Evolutionary conservation across 1,140 invertebrate species (phyloP).

Genomic region (Luehdorfia chinensis): DNA sequence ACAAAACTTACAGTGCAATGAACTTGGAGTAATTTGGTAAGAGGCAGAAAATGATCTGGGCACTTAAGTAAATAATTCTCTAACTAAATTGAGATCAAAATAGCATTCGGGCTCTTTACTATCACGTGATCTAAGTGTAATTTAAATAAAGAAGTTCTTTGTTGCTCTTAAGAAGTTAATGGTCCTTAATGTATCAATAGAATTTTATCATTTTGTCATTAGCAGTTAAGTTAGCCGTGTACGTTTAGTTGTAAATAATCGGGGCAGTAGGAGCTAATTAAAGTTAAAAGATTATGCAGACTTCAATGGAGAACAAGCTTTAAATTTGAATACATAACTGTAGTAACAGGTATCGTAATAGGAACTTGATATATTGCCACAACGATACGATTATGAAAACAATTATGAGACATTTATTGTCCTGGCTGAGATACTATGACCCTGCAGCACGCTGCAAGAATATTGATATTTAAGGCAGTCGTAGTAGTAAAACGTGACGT

Average conservation of each 20-base stretch:
- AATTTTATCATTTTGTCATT: constrained; percentile 17
- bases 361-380: constrained; percentile 13
- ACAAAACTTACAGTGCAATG: constrained; percentile 65
- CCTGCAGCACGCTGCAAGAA: constrained; percentile 19
- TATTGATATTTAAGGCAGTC: constrained; percentile 40
- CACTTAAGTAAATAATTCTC: constrained; percentile 49
- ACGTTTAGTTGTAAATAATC: too few species aligned
- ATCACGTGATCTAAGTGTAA: constrained; percentile 31
- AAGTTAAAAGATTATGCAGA: too few species aligned
- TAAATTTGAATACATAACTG: too few species aligned
- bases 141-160: constrained; percentile 21
- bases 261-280: too few species aligned
- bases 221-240: not conserved
- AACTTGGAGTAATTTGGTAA: constrained; percentile 66
- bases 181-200: constrained; percentile 15
- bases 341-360: constrained; percentile 4
- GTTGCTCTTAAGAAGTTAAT: constrained; percentile 5
- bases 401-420: constrained; percentile 17
- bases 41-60: constrained; percentile 51
- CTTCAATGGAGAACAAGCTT: too few species aligned
- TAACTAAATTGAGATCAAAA: constrained; percentile 44
- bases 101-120: constrained; percentile 25
- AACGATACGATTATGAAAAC: constrained; percentile 18
- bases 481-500: constrained; percentile 43
- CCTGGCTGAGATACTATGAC: constrained; percentile 19